Percentiles rank a stretch among this genome's conserved stretches.
These are phyloP conservation scores for Procavia capensis DNA, from an alignment of 2,113 vertebrate species.

Conservation along the genomic window DNA sequence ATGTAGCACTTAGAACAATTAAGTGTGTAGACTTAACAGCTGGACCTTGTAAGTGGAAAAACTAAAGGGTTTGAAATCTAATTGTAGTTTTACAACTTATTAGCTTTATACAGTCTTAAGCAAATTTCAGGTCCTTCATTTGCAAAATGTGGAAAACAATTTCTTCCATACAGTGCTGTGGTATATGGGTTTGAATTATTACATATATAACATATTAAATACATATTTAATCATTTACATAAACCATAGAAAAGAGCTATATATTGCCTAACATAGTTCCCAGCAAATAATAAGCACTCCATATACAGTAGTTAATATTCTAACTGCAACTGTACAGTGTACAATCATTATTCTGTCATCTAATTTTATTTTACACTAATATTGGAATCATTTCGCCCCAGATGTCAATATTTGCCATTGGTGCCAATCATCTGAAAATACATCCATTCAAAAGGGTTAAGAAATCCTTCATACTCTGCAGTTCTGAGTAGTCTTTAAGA, in stretches of 20 bases:
- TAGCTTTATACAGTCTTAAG: neutral
- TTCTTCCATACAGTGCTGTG: neutral
- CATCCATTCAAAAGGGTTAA: slow-evolving; percentile 4
- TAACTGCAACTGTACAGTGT: neutral
- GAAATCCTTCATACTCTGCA: neutral
- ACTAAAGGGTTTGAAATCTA: slow-evolving; percentile 11
- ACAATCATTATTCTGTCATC: neutral
- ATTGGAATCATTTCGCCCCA: neutral
- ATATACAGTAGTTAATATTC: slow-evolving; percentile 1
- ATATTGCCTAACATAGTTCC: neutral
- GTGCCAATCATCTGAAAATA: slow-evolving; percentile 25
- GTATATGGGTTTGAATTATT: neutral
- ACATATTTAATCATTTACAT: slow-evolving; percentile 28
- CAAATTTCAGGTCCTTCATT: neutral
- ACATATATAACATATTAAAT: neutral
- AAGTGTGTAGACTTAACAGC: no score
- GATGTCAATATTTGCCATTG: neutral
- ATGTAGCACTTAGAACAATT: no score
- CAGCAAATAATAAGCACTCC: neutral
- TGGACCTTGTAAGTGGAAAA: neutral
- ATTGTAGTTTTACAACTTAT: neutral
- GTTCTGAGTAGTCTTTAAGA: neutral
- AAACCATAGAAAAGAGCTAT: neutral
- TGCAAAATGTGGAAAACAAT: slow-evolving; percentile 1
- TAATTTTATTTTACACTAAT: slow-evolving; percentile 10